Conservation (phyloP, 1,140 invertebrate species). For the Myzus persicae region DNA sequence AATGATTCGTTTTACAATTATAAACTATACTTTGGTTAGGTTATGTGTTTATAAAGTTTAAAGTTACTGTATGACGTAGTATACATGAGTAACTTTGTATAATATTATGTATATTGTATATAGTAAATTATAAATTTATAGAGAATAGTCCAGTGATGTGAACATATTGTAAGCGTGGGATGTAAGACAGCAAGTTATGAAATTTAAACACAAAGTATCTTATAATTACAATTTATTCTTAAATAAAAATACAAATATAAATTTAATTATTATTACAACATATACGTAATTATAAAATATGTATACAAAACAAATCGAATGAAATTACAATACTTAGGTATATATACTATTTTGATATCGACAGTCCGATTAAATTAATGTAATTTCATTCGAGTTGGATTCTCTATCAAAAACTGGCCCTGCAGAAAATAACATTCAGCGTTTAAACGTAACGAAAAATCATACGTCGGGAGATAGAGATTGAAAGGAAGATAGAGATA, state of each 20-base stretch:
- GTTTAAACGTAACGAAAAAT: neutral
- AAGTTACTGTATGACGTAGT: neutral
- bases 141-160: neutral
- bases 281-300: neutral
- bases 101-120: too few relatives aligned
- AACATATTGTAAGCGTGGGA: neutral
- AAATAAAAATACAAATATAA: conserved; percentile 42
- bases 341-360: conserved; percentile 45
- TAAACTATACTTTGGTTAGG: neutral
- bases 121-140: too few relatives aligned
- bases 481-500: neutral
- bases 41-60: neutral
- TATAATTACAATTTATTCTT: conserved; percentile 49
- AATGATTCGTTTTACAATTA: neutral
- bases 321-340: conserved; percentile 42
- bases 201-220: neutral
- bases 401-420: conserved; percentile 21
- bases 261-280: conserved; percentile 33
- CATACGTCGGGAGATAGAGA: neutral
- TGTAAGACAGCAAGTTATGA: neutral
- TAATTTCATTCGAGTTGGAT: conserved; percentile 54
- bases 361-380: conserved; percentile 30
- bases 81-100: neutral
- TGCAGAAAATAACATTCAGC: neutral
- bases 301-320: conserved; percentile 54